These are phyloP conservation scores for Rousettus madagascariensis DNA, from an alignment of 2,797 vertebrate species.

Conservation along the genomic window DNA sequence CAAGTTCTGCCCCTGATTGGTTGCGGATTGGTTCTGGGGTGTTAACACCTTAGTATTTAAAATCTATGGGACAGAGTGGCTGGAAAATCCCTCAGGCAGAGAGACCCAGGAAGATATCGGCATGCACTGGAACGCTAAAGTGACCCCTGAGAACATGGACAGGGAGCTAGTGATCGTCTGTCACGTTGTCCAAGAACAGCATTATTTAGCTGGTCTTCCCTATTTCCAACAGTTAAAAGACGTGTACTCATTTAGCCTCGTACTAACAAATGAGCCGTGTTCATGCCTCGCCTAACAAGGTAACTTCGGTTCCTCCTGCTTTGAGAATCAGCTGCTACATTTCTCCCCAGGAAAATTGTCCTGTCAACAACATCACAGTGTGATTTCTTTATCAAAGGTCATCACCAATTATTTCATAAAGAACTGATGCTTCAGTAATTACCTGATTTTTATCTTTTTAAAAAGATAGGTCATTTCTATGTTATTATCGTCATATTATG, in stretches of 20 bases:
- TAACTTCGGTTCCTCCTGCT: neutral
- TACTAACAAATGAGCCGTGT: neutral
- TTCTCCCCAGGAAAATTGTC: slow-evolving; percentile 39
- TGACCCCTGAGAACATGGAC: neutral
- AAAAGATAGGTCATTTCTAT: slow-evolving; percentile 68
- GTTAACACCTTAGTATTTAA: neutral
- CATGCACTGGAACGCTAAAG: fast-evolving
- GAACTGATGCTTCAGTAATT: slow-evolving; percentile 67
- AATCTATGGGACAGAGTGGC: neutral
- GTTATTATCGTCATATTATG: slow-evolving; percentile 71
- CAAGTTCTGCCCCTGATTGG: neutral
- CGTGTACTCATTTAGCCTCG: neutral
- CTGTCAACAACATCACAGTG: slow-evolving; percentile 68
- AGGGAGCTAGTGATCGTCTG: neutral
- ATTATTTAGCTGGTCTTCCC: neutral
- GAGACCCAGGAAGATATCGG: neutral
- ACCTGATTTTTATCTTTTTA: slow-evolving; percentile 74
- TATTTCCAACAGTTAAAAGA: neutral
- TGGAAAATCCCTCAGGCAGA: neutral
- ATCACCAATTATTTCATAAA: slow-evolving; percentile 77
- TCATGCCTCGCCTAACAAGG: neutral
- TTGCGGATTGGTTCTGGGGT: neutral
- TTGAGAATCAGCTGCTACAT: slow-evolving; percentile 31
- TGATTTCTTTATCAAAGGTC: slow-evolving; percentile 80
- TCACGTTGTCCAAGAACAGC: neutral